Evolutionary conservation across 2,888 invertebrate species (phyloP).

Genomic region (Tortrix viridana): DNA sequence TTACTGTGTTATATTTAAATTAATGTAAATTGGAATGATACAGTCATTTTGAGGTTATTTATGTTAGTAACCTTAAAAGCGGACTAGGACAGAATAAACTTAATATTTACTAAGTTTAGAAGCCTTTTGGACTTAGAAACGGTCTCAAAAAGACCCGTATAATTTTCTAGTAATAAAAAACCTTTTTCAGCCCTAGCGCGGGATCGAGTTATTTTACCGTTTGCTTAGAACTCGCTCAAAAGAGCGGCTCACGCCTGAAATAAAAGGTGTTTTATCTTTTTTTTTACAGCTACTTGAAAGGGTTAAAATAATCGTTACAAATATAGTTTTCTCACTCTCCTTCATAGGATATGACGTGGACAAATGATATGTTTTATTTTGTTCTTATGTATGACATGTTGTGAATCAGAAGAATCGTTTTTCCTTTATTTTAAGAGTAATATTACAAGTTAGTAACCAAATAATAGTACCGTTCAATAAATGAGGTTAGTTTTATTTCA

Average conservation of each 20-base stretch:
- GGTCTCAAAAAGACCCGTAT: neutral
- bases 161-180: neutral
- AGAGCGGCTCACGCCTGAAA: conserved; percentile 21
- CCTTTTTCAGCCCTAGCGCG: conserved; percentile 18
- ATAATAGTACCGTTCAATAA: too few species aligned
- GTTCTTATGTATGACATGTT: conserved; percentile 24
- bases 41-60: conserved; percentile 25
- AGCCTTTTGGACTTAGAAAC: neutral
- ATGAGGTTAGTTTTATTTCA: too few species aligned
- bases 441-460: too few species aligned
- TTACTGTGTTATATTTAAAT: conserved; percentile 36
- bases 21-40: conserved; percentile 35
- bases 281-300: conserved; percentile 46
- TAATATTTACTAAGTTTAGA: neutral
- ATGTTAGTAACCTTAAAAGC: conserved; percentile 21
- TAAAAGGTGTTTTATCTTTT: conserved; percentile 13
- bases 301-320: conserved; percentile 47
- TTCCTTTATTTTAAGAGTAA: too few species aligned
- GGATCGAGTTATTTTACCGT: conserved; percentile 23
- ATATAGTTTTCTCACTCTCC: conserved; percentile 62
- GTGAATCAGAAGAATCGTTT: neutral
- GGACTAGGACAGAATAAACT: conserved; percentile 2
- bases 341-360: conserved; percentile 61
- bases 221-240: conserved; percentile 19
- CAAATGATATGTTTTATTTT: conserved; percentile 68